Base-by-base conservation (phyloP, 1,140 invertebrate genomes). In the Metopolophium dirhodum region DNA sequence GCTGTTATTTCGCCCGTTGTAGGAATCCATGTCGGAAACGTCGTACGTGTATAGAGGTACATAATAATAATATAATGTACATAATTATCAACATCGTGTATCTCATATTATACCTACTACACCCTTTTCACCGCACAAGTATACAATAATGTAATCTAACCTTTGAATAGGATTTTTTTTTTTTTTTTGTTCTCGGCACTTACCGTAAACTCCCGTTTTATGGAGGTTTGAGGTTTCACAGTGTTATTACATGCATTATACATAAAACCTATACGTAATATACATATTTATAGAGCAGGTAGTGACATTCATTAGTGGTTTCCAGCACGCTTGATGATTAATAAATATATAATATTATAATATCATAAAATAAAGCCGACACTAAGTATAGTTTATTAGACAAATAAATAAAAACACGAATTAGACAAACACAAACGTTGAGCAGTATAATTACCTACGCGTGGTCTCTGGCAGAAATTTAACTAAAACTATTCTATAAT, bases 31-130 rank as follows among this genome's bases (percentile, higher is more conserved):
- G 61, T 77, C 61, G 61, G 61, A 77, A 77, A 77, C 61, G 61
- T 77, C n/a, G n/a, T 35, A 22, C 18, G 51, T 54, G 51, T 54
- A 4, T 68, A 30, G 61, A 68, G 61, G 61, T 68, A 68, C 61
- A 30, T 30, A 30, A 68, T 68, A 68, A 30, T 30, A 30, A 68
- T 68, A 68, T 30, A 9, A 26, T 68, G 26, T 68, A 77, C 61
- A 77, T 77, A 77, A 77, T 77, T n/a, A 77, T 77, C n/a, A 77
- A 77, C 61, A 14, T 77, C n/a, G n/a, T n/a, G n/a, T n/a, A 77
- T 77, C 61, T n/a, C 61, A n/a, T n/a, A 77, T n/a, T n/a, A 77
- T 22, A 54, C 51, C 22, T 54, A 22, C 49, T 18, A 77, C n/a
- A 77, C n/a, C n/a, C 61, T 77, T 77, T 77, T 77, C 30, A 14